Evolutionary conservation across 2,113 vertebrate genomes (phyloP), one percentile per base, ranked within the genome.

Genomic region (Bucco capensis): DNA sequence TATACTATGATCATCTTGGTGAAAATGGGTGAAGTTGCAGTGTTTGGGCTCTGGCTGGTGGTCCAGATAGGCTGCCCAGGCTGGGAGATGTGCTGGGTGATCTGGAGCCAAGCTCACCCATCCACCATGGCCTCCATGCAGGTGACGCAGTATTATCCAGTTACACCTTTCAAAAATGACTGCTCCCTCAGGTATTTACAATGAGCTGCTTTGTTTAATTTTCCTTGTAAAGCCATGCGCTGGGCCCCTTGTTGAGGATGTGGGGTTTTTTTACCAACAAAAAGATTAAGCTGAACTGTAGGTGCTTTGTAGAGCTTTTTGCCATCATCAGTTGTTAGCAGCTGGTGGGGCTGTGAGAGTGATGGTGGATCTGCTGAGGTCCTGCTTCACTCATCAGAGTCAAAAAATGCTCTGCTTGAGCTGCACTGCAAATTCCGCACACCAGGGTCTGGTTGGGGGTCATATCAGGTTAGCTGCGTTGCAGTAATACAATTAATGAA

Each of bases 291-390:
- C 12, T 13, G 49, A 57, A 42, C 5, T 22, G 25, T 71, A 86
- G 10, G 16, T 12, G 3, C 30, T 75, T 57, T 40, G 9, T 38
- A 65, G 33, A 44, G 0, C 23, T 56, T 82, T 86, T 75, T 58
- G 14, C 23, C 1, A 0, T 28, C 9, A 4, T 84, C 25, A 19
- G 9, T 44, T 5, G 0, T 3, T 28, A 33, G 33, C 37, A 57
- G 13, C 11, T 31, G 21, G 23, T 54, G 24, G 24, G 38, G 4
- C 72, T 72, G 60, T 1, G 12, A 38, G 51, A 61, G 15, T 30
- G 27, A 2, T 0, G 5, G 19, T 13, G 17, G 12, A 28, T 84
- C 57, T 71, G n/a, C n/a, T 0, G 4, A 33, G 17, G 24, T 58
- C 37, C 31, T 38, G 21, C 51, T 70, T 83, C 19, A 50, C 5